Evolutionary conservation across 2,113 vertebrate genomes (phyloP), one percentile per base, ranked within the genome.

Genomic region (Nanger granti): DNA sequence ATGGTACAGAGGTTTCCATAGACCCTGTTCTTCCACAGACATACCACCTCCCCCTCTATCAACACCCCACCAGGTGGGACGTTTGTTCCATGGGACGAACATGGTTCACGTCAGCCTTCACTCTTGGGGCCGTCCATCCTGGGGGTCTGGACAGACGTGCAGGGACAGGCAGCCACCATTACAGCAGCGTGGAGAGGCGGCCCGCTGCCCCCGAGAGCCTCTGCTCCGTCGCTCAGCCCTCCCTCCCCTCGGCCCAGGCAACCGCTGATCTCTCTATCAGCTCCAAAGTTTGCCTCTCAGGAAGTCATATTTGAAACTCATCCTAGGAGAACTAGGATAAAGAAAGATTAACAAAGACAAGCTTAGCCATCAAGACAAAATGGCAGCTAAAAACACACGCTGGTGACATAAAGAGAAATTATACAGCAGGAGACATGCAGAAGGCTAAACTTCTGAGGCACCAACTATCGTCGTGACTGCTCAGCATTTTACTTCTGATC

Each of bases 161-260:
- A 17, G 28, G 0, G 26, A 17, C 44, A 17, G 5, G 1, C 0
- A 17, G 7, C 41, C 41, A 4, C 73, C 76, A 15, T 15, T 4
- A 4, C 76, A 8, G 76, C 2, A 8, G 24, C 26, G 1, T 4
- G 37, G 41, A 79, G 41, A 8, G 26, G 8, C 4, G 3, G 4
- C 15, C 28, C 13, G 4, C 73, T 47, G 73, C 73, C 26, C 41
- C 28, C 2, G 4, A 9, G 26, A 79, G 41, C 76, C 41, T 17
- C 41, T 15, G 13, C 76, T 47, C 41, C 1, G 7, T 29, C 44
- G 26, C 44, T 82, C 44, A 18, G 8, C 79, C 28, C 44, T 10
- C 4, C 28, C 79, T 49, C 14, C 79, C 28, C 79, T 31, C 4
- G 15, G 44, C 28, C 15, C 79, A 5, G 2, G 44, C 26, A 49